These are phyloP conservation scores for Odocoileus virginianus DNA, from an alignment of 2,113 vertebrate species.

Conservation along the genomic window DNA sequence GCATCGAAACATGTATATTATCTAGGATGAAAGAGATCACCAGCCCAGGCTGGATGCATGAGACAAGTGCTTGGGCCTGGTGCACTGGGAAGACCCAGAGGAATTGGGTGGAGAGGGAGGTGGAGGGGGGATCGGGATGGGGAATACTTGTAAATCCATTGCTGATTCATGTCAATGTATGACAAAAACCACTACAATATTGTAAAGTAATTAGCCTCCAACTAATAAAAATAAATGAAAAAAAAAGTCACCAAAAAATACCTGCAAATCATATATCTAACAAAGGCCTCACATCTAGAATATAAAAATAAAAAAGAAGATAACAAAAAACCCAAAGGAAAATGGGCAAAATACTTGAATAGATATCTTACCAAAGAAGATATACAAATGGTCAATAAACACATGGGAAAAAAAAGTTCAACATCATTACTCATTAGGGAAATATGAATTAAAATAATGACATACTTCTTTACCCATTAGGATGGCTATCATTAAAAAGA, in stretches of 20 bases:
- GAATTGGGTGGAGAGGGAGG: no score
- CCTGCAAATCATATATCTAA: background rate
- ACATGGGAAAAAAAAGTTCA: background rate
- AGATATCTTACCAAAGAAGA: background rate
- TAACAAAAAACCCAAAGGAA: background rate
- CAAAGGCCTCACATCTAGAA: background rate
- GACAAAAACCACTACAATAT: no score
- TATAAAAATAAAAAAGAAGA: background rate
- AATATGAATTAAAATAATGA: background rate
- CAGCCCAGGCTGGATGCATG: no score
- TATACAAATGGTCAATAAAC: background rate
- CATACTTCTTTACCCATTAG: background rate
- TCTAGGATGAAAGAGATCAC: no score
- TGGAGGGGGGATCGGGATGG: no score
- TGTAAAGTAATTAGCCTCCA: no score
- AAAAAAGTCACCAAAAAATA: background rate
- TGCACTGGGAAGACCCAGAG: no score
- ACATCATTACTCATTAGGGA: background rate
- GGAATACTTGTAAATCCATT: no score
- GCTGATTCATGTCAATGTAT: no score
- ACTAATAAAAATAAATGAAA: background rate
- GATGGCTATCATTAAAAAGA: background rate
- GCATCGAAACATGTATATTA: no score
- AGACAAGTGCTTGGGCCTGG: no score
- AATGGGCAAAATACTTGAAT: background rate